Percentiles rank a stretch among this genome's conserved stretches.
These are phyloP conservation scores for Oxycera nigricornis DNA, from an alignment of 2,888 invertebrate species.

Conservation along the genomic window DNA sequence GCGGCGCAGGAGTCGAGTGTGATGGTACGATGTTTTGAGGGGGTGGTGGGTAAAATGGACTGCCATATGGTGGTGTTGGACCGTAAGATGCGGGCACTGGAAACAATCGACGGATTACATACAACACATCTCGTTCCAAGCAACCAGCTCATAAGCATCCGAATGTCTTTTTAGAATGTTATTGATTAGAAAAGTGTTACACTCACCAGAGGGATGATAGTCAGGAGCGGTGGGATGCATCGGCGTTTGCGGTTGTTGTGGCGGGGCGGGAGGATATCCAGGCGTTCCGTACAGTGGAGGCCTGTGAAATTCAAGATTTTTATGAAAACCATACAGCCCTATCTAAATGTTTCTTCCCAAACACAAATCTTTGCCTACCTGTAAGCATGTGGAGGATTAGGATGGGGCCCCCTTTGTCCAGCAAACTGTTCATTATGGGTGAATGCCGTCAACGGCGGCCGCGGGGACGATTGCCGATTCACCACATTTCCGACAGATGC, in stretches of 20 bases:
- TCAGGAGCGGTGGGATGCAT: constrained; percentile 40
- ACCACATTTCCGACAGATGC: constrained; percentile 22
- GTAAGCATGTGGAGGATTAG: constrained; percentile 55
- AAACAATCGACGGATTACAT: too few species aligned
- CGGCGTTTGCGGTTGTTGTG: constrained; percentile 43
- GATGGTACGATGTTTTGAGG: constrained; percentile 46
- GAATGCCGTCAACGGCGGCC: constrained; percentile 34
- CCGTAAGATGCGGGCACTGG: constrained; percentile 37
- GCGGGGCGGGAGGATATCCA: constrained; percentile 55
- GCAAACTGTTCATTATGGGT: constrained; percentile 38
- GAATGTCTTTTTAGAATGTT: neutral
- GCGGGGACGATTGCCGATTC: constrained; percentile 30
- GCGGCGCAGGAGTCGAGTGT: constrained; percentile 49
- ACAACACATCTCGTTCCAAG: too few species aligned
- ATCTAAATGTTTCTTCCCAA: neutral
- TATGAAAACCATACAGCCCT: neutral
- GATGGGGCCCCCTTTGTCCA: constrained; percentile 51
- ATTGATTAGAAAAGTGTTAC: neutral
- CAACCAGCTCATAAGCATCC: neutral
- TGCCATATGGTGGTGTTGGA: constrained; percentile 49
- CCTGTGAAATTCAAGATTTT: constrained; percentile 48
- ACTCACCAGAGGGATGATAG: constrained; percentile 21
- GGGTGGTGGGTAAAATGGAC: constrained; percentile 49
- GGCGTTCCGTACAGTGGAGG: constrained; percentile 59
- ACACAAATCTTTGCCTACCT: constrained; percentile 1